phyloP scores from a whole-genome alignment of 1,140 invertebrate species.

The Drosophila orosa region DNA sequence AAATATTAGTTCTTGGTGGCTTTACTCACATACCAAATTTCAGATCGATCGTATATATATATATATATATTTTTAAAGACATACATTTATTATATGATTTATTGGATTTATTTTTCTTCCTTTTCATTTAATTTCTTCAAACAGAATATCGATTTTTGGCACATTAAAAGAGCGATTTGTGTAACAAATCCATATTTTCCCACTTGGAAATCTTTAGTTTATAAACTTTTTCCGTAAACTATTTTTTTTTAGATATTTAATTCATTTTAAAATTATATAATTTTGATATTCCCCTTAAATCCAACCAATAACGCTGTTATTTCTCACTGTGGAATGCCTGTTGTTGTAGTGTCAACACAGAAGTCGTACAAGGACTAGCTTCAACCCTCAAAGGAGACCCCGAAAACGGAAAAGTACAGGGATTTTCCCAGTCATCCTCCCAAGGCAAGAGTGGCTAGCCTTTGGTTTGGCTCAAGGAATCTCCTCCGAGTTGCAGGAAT shows the following conservation, averaged over 20 bases:
- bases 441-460: constrained; percentile 24
- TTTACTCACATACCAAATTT: neutral
- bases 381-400: constrained; percentile 35
- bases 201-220: too few species aligned
- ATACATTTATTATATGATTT: neutral
- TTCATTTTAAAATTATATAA: neutral
- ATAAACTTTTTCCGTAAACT: too few species aligned
- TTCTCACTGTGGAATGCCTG: constrained; percentile 5
- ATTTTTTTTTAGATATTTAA: too few species aligned
- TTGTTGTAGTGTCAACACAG: constrained; percentile 55
- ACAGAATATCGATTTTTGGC: too few species aligned
- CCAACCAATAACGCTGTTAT: neutral
- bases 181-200: too few species aligned
- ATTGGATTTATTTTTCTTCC: too few species aligned
- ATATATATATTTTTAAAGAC: too few species aligned
- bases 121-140: too few species aligned
- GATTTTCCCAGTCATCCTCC: constrained; percentile 19
- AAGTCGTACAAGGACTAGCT: constrained; percentile 69
- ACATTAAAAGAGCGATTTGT: too few species aligned
- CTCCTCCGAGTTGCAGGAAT: constrained; percentile 5
- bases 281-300: neutral
- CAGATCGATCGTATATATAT: neutral
- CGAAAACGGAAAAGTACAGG: constrained; percentile 4
- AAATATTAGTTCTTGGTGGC: neutral
- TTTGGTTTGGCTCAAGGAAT: constrained; percentile 15